phyloP scores from a whole-genome alignment of 2,797 vertebrate genomes.

The Dendrocincla fuliginosa region DNA sequence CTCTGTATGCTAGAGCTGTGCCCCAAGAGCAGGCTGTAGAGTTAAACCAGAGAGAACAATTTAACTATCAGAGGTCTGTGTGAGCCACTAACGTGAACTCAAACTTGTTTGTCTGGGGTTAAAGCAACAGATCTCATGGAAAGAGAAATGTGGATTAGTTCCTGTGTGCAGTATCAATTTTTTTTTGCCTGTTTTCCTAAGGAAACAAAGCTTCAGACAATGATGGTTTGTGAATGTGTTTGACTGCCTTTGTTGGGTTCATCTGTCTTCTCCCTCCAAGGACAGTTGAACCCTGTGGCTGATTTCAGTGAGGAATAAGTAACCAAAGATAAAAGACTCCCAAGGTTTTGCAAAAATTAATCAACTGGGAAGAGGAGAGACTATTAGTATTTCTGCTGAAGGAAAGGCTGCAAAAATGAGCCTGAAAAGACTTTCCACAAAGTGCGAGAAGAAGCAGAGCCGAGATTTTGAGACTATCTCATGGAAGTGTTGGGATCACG shows the following conservation, averaged over 20 bases:
- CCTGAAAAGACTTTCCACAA: background rate
- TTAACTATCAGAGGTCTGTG: background rate
- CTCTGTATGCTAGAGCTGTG: background rate
- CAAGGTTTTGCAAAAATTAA: background rate
- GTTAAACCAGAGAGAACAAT: background rate
- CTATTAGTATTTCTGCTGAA: background rate
- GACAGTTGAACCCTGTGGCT: background rate
- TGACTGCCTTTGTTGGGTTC: background rate
- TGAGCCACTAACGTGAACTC: background rate
- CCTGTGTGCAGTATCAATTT: background rate
- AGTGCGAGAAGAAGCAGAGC: background rate
- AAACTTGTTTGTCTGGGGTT: background rate
- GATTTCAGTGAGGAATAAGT: background rate
- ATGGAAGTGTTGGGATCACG: fast-evolving
- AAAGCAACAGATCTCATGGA: background rate
- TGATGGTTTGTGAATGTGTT: background rate
- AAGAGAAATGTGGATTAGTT: background rate
- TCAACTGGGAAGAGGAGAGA: background rate
- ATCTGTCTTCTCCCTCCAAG: background rate
- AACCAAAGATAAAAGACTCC: background rate
- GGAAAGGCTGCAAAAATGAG: background rate
- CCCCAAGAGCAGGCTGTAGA: background rate
- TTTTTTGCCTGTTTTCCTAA: background rate
- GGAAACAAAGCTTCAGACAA: background rate
- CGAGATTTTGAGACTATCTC: background rate